These are phyloP conservation scores for Alviniconcha marisindica DNA, from an alignment of 1,140 invertebrate species.

Conservation along the genomic window DNA sequence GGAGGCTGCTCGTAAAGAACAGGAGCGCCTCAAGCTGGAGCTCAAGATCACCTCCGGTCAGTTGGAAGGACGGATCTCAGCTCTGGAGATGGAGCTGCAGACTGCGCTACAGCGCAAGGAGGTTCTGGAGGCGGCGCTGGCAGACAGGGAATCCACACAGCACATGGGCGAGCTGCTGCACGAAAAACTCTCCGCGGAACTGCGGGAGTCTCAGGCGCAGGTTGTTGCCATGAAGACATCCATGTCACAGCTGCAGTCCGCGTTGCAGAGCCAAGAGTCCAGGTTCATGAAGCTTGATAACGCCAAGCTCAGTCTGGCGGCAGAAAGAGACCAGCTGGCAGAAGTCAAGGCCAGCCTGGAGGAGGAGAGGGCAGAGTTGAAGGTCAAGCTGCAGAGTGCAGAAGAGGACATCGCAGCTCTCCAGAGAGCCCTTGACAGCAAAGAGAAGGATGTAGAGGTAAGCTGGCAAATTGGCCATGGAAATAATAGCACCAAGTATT, in stretches of 20 bases:
- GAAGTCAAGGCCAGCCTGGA: slow-evolving; percentile 32
- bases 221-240: slow-evolving; percentile 17
- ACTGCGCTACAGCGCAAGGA: slow-evolving; percentile 31
- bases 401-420: slow-evolving; percentile 2
- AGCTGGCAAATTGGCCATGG: too few relatives aligned
- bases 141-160: slow-evolving; percentile 36
- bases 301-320: slow-evolving; percentile 26
- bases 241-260: slow-evolving; percentile 17
- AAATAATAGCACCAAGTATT: neutral
- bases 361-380: slow-evolving; percentile 33
- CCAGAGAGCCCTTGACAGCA: slow-evolving; percentile 14
- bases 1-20: slow-evolving; percentile 23
- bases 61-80: slow-evolving; percentile 21
- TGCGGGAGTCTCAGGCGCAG: slow-evolving; percentile 38
- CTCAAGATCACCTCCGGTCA: slow-evolving; percentile 27
- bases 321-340: slow-evolving; percentile 16
- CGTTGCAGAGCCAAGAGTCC: slow-evolving; percentile 29
- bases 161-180: slow-evolving; percentile 30
- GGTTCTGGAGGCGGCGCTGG: slow-evolving; percentile 26
- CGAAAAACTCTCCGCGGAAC: slow-evolving; percentile 38
- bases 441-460: slow-evolving; percentile 12
- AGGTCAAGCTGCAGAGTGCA: slow-evolving; percentile 22
- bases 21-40: slow-evolving; percentile 31
- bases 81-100: slow-evolving; percentile 36
- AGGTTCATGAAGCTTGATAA: slow-evolving; percentile 11